Evolutionary conservation across 2,888 invertebrate species (phyloP).

Genomic region (Choreutis nemorana): DNA sequence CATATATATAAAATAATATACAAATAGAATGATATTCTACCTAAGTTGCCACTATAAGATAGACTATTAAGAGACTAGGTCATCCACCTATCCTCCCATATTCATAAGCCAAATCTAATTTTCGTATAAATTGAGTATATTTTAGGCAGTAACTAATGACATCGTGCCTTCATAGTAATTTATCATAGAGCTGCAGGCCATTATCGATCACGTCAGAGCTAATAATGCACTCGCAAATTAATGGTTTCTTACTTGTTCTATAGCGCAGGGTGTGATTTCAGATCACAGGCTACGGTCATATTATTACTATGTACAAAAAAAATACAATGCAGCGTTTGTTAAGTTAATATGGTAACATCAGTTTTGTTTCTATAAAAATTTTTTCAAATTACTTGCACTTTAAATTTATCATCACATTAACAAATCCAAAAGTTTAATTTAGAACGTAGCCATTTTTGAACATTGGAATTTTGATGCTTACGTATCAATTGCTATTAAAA

Average conservation of each 20-base stretch:
- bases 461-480: no score
- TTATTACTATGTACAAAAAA: conserved; percentile 10
- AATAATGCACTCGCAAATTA: conserved; percentile 38
- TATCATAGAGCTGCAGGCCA: conserved; percentile 30
- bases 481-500: no score
- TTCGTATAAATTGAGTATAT: no score
- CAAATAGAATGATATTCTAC: no score
- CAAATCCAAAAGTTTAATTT: no score
- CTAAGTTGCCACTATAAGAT: no score
- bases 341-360: neutral
- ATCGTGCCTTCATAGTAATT: conserved; percentile 18
- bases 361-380: neutral
- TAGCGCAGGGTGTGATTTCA: no score
- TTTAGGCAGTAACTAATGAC: conserved; percentile 11
- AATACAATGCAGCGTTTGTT: neutral
- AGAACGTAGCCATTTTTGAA: no score
- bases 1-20: no score
- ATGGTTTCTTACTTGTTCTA: conserved; percentile 37
- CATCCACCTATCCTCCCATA: no score
- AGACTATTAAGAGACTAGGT: no score
- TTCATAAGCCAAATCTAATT: no score
- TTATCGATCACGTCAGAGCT: conserved; percentile 31
- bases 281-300: conserved; percentile 24
- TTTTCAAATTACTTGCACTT: neutral
- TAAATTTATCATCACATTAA: neutral